Percentiles rank a stretch among this genome's conserved stretches.
These are phyloP conservation scores for Dolichallabes microphthalmus DNA, from an alignment of 2,113 vertebrate genomes.

Conservation along the genomic window DNA sequence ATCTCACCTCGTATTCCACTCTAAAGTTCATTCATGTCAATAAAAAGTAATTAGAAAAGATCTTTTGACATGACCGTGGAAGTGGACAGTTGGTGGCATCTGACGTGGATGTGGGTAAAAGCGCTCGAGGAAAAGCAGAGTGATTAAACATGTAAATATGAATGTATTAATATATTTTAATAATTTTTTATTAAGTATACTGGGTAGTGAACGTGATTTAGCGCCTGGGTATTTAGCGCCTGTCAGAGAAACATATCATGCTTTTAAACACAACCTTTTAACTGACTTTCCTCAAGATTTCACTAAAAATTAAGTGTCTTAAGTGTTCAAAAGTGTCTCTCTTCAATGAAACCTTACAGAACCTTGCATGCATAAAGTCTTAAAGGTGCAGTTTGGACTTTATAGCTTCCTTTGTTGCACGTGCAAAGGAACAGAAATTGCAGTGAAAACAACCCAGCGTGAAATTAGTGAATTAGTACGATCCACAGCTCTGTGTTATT, in stretches of 20 bases:
- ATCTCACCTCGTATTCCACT: neutral
- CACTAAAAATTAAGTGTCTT: neutral
- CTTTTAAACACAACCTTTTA: neutral
- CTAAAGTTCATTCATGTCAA: neutral
- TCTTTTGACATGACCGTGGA: too few relatives aligned
- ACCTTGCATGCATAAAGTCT: neutral
- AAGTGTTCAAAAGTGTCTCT: neutral
- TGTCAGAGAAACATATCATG: neutral
- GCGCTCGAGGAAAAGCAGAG: neutral
- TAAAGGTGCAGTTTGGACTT: neutral
- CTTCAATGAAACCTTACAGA: neutral
- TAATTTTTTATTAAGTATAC: neutral
- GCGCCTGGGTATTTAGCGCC: too few relatives aligned
- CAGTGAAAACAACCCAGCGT: neutral
- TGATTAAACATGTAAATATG: neutral
- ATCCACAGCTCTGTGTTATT: neutral
- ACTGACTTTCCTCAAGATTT: neutral
- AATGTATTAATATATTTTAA: neutral
- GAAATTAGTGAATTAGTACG: neutral
- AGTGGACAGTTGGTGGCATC: constrained; percentile 1
- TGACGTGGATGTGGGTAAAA: too few relatives aligned
- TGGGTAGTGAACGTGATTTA: neutral
- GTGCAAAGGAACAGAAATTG: neutral
- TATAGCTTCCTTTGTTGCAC: neutral
- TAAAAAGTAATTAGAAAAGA: neutral